Base-by-base conservation (phyloP, 2,888 invertebrate genomes). In the Clunio marinus region DNA sequence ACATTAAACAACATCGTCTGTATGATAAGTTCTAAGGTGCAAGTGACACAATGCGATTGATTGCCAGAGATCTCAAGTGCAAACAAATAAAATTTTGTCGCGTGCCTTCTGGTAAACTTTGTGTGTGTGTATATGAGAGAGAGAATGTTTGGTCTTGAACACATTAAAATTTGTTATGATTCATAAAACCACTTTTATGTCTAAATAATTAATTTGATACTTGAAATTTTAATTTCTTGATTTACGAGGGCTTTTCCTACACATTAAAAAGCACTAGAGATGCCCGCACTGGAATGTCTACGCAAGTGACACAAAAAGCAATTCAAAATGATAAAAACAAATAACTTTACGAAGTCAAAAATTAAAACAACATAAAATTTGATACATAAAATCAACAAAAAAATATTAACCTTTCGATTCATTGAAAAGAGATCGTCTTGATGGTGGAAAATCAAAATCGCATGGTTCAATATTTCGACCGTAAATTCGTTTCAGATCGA, bases 161-260 rank as follows among this genome's bases (percentile, higher is more conserved):
- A 24, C 63, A 65, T 65, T 65, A 65, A 65, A 65, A 62, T 45
- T 63, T 41, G 63, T 65, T 41, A 65, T 46, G 63, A 65, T 28
- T 65, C 63, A 65, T 65, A 65, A 65, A 65, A 65, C 24, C 20
- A 15, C 17, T 46, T 65, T 65, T 46, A 65, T 65, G 63, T 65
- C 63, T 41, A 65, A 65, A 65, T 65, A 65, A 65, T 65, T 65
- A 65, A 65, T 65, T 65, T 65, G 63, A 65, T 65, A 65, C 63
- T 65, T 65, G 63, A 65, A 46, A 46, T 46, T 65, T 65, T 27
- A 65, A 46, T 65, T 46, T 65, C 41, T 41, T 65, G 62, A 62
- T 35, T 62, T 60, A 60, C 24, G 24, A 51, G 20, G 51, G 41
- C 41, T 51, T 51, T 45, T 15, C 20, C 20, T 7, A 17, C 22